Percentiles rank a stretch among this genome's conserved stretches.
phyloP scores from a whole-genome alignment of 2,797 vertebrate genomes.

The Heteromormyrus szaboi region DNA sequence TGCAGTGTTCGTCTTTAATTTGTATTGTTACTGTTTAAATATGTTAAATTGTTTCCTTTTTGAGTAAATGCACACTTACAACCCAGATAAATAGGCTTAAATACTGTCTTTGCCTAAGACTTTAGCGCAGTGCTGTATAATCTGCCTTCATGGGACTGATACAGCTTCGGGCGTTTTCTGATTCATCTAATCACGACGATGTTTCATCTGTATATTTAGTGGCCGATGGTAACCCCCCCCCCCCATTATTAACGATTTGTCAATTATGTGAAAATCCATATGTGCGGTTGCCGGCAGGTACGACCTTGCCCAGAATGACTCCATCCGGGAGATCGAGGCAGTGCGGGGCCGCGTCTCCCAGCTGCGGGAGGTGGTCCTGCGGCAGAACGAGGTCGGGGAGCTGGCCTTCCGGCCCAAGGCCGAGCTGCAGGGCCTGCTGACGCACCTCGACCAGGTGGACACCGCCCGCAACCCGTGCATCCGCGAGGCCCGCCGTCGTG shows the following conservation, averaged over 20 bases:
- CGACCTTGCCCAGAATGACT: conserved; percentile 85
- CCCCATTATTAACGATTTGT: background rate
- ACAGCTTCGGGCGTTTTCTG: background rate
- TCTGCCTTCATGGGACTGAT: background rate
- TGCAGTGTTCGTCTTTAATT: background rate
- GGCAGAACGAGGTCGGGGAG: conserved; percentile 69
- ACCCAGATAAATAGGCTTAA: background rate
- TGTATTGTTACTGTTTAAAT: background rate
- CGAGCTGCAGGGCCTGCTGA: conserved; percentile 83
- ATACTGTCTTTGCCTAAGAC: background rate
- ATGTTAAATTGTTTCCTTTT: background rate
- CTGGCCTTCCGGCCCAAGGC: conserved; percentile 74
- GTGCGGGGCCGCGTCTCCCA: conserved; percentile 75
- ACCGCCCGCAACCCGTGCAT: conserved; percentile 91
- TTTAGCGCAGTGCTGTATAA: background rate
- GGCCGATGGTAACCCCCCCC: background rate
- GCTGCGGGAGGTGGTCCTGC: conserved; percentile 70
- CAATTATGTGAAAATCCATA: background rate
- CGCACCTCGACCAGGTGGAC: conserved; percentile 83
- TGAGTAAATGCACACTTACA: background rate
- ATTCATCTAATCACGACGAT: conserved; percentile 19
- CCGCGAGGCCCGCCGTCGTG: conserved; percentile 85
- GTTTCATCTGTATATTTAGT: background rate
- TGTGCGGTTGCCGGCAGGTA: conserved; percentile 54
- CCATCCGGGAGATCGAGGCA: conserved; percentile 87